Evolutionary conservation across 2,888 invertebrate species (phyloP).

Genomic region (Caradrina clavipalpis): DNA sequence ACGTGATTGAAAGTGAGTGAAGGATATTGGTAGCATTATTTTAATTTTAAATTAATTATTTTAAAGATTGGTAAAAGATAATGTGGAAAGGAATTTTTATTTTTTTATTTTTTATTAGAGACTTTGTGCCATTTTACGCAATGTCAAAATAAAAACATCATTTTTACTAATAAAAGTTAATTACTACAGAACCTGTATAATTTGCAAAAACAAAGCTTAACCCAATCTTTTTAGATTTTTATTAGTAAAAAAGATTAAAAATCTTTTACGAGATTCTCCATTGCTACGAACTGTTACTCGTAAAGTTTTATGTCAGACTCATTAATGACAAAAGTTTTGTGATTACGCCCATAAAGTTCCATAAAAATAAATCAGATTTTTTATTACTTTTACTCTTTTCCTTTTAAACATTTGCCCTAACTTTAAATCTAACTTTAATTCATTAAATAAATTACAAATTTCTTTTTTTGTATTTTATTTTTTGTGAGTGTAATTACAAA

Average conservation of each 20-base stretch:
- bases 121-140: constrained; percentile 44
- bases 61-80: not conserved
- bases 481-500: constrained; percentile 69
- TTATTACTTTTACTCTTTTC: constrained; percentile 34
- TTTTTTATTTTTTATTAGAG: not conserved
- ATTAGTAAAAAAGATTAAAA: constrained; percentile 64
- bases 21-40: constrained; percentile 14
- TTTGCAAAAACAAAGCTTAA: constrained; percentile 49
- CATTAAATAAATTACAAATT: not conserved
- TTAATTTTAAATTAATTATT: not conserved
- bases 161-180: constrained; percentile 67
- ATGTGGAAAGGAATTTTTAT: not conserved
- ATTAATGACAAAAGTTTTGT: constrained; percentile 57
- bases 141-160: constrained; percentile 37
- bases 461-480: not conserved
- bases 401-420: not conserved
- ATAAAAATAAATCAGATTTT: constrained; percentile 29
- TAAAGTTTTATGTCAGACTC: constrained; percentile 53
- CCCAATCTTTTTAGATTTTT: constrained; percentile 57
- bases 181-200: constrained; percentile 27
- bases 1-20: not conserved
- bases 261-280: constrained; percentile 61
- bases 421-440: constrained; percentile 12
- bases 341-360: constrained; percentile 40
- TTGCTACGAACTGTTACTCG: constrained; percentile 52